Base-by-base conservation (phyloP, 2,797 vertebrate genomes). In the Muscicapa comitata region DNA sequence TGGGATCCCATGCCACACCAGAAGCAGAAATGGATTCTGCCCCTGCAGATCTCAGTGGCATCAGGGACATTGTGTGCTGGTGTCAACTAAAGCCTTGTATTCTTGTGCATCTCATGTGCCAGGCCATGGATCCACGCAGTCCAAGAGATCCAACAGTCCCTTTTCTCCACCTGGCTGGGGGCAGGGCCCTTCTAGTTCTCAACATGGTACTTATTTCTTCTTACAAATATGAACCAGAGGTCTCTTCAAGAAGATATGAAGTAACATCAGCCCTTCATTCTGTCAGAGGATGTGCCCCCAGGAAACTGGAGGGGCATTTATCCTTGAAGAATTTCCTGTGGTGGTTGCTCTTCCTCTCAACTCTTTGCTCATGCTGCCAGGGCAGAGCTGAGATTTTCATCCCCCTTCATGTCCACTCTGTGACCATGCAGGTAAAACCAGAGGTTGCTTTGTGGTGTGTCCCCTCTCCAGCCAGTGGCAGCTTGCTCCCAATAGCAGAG, bases 11-110 rank as follows among this genome's bases (percentile, higher is more conserved):
- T 66, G n/a, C 55, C 31, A 28, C 53, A 18, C 38, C 38, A 76
- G 13, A 38, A 28, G 13, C 3, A 45, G 37, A n/a, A 19, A 20
- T 53, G 19, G 19, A 38, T 68, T 85, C 28, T 67, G 72, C 17
- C 38, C 38, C 28, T 37, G 0, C 17, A 28, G 9, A 28, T 18
- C 10, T 28, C 45, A 67, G 1, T 33, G 45, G 38, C 45, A 17
- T 45, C 38, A 24, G n/a, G n/a, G 45, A 24, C n/a, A 6, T 2
- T 28, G 18, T 51, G 13, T 2, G 0, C 21, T 1, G 0, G 6
- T 74, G 43, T 58, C 62, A 51, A 7, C n/a, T 28, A 10, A 58
- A 67, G 13, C 47, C 10, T 53, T 13, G 1, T 9, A 4, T 75
- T 66, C n/a, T 50, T 38, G 38, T 29, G 43, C 3, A 4, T 28